These are phyloP conservation scores for Acipenser ruthenus DNA, from an alignment of 2,797 vertebrate species.

Conservation along the genomic window DNA sequence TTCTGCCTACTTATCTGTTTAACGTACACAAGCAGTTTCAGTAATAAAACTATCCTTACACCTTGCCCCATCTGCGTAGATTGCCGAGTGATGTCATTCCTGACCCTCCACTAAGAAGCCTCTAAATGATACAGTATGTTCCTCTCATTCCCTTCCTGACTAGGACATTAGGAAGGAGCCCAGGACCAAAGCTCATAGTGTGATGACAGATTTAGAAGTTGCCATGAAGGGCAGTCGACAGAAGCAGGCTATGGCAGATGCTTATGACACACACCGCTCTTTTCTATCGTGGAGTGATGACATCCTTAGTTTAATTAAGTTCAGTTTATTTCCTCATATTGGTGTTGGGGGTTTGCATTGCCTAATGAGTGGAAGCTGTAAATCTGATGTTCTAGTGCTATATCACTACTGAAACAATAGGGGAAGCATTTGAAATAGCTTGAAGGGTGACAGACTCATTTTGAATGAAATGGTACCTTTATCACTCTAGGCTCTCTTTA, in stretches of 20 bases:
- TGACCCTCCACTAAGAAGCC: conserved; percentile 60
- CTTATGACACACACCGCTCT: conserved; percentile 73
- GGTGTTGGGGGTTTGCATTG: conserved; percentile 58
- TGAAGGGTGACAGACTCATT: conserved; percentile 50
- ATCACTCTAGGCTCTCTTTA: conserved; percentile 13
- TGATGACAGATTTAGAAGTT: conserved; percentile 99
- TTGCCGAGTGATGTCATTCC: conserved; percentile 61
- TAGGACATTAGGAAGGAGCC: conserved; percentile 59
- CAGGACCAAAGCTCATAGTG: conserved; percentile 70
- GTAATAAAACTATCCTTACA: conserved; percentile 47
- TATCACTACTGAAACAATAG: conserved; percentile 51
- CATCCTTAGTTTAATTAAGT: conserved; percentile 87
- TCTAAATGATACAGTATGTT: conserved; percentile 71
- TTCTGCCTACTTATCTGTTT: conserved; percentile 54
- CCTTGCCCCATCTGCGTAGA: conserved; percentile 52
- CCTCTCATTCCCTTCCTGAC: conserved; percentile 62
- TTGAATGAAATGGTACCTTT: conserved; percentile 35
- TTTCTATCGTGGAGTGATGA: conserved; percentile 84
- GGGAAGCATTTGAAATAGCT: conserved; percentile 71
- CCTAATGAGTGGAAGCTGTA: conserved; percentile 55
- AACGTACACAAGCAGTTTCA: conserved; percentile 49
- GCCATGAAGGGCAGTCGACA: conserved; percentile 86
- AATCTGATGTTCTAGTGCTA: conserved; percentile 51
- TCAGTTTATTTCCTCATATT: conserved; percentile 64
- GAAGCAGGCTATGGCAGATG: conserved; percentile 80